phyloP scores from a whole-genome alignment of 2,797 vertebrate species.

The Amphiprion clarkii region DNA sequence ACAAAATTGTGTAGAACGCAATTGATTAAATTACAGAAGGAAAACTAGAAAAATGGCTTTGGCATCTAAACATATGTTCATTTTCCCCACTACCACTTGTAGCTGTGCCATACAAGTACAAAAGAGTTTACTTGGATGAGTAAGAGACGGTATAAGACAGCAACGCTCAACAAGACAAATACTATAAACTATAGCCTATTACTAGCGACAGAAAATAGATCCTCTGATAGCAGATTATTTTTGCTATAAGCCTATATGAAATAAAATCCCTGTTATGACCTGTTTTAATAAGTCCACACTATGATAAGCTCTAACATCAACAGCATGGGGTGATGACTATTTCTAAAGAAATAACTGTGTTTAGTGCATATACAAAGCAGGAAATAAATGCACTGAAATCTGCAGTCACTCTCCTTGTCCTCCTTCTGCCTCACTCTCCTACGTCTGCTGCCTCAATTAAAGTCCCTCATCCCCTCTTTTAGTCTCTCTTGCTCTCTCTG shows the following conservation, averaged over 20 bases:
- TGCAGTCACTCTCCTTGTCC: conserved; percentile 12
- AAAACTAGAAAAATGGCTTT: not conserved
- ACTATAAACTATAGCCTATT: conserved; percentile 31
- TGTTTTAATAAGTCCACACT: conserved; percentile 49
- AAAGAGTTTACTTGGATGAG: not conserved
- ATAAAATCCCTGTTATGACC: conserved; percentile 41
- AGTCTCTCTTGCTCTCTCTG: conserved; percentile 64
- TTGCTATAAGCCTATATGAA: conserved; percentile 37
- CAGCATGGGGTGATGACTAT: conserved; percentile 17
- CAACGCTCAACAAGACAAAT: conserved; percentile 2
- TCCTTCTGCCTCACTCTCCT: conserved; percentile 7
- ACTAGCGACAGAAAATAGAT: conserved; percentile 45
- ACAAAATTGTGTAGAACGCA: not conserved
- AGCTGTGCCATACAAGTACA: not conserved
- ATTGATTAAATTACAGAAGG: not conserved
- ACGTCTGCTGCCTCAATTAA: conserved; percentile 53
- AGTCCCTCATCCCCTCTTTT: conserved; percentile 42
- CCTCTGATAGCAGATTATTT: conserved; percentile 50
- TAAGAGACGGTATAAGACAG: conserved; percentile 2
- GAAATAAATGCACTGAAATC: conserved; percentile 19
- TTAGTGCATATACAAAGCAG: conserved; percentile 4
- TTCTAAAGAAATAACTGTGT: conserved; percentile 47
- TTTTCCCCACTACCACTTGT: not conserved
- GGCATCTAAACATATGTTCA: not conserved
- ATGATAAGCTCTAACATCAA: conserved; percentile 31